phyloP scores from a whole-genome alignment of 2,888 invertebrate genomes.

The Polia nebulosa region DNA sequence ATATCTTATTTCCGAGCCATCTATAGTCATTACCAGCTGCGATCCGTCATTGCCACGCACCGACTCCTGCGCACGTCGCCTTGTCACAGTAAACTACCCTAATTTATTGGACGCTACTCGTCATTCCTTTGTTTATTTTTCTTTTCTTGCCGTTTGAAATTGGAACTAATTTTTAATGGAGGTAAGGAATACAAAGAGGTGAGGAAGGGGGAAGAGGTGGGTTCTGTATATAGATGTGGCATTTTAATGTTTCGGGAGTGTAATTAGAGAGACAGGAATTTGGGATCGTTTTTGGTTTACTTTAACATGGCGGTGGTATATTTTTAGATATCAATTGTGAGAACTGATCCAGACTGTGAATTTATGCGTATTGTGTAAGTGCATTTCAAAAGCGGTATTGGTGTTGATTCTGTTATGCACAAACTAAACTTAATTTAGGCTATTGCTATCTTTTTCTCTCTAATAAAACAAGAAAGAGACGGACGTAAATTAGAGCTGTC shows the following conservation, averaged over 20 bases:
- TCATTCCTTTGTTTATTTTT: slow-evolving; percentile 74
- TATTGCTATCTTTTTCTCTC: too few species aligned
- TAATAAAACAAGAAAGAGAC: too few species aligned
- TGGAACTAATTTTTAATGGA: slow-evolving; percentile 68
- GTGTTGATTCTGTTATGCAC: too few species aligned
- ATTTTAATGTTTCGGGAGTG: slow-evolving; percentile 45
- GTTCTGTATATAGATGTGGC: slow-evolving; percentile 44
- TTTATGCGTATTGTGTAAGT: neutral
- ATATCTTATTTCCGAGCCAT: slow-evolving; percentile 56
- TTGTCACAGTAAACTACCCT: slow-evolving; percentile 69
- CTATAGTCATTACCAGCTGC: slow-evolving; percentile 61
- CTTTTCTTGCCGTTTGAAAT: slow-evolving; percentile 65
- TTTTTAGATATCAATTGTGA: neutral
- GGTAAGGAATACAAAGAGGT: slow-evolving; percentile 12
- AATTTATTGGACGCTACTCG: slow-evolving; percentile 72
- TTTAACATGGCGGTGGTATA: slow-evolving; percentile 2
- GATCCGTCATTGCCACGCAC: slow-evolving; percentile 63
- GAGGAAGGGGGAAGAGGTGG: neutral
- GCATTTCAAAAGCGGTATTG: neutral
- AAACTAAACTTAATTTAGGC: too few species aligned
- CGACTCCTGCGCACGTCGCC: slow-evolving; percentile 63
- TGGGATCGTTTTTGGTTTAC: neutral
- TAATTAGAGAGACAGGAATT: slow-evolving; percentile 42
- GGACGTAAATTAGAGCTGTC: too few species aligned
- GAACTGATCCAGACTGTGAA: neutral